These are phyloP conservation scores for Colius striatus DNA, from an alignment of 2,113 vertebrate genomes.

Conservation along the genomic window DNA sequence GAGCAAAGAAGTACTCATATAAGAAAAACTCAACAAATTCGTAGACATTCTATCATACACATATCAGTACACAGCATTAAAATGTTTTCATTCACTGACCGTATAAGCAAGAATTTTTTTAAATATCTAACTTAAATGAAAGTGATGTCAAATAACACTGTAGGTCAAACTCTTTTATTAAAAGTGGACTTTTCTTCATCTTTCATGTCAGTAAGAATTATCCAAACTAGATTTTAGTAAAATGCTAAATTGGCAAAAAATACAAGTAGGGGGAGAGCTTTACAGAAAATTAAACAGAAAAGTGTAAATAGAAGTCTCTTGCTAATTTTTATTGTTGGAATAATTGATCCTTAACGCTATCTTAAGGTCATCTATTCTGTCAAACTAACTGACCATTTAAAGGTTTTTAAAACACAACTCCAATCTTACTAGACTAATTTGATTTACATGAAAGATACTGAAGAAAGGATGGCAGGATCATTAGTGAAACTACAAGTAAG, in stretches of 20 bases:
- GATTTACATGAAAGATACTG: background rate
- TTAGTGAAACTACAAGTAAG: background rate
- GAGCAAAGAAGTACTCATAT: background rate
- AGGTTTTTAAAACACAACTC: background rate
- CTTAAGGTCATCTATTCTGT: background rate
- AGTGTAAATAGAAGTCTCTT: background rate
- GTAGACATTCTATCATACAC: background rate
- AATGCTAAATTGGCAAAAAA: background rate
- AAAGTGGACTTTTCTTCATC: background rate
- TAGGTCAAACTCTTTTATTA: background rate
- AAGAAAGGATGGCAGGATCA: background rate
- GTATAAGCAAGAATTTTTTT: background rate
- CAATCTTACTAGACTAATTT: background rate
- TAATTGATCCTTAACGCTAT: background rate
- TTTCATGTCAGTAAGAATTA: background rate
- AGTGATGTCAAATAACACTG: background rate
- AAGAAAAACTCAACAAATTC: background rate
- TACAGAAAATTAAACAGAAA: background rate
- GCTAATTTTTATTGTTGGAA: background rate
- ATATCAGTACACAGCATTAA: background rate
- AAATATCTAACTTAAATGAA: background rate
- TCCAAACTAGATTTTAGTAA: background rate
- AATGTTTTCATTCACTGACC: background rate
- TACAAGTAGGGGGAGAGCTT: background rate
- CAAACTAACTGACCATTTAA: background rate